Percentiles rank a stretch among this genome's conserved stretches.
Conservation (phyloP, 2,888 invertebrate species). For the Drosophila austrosaltans region DNA sequence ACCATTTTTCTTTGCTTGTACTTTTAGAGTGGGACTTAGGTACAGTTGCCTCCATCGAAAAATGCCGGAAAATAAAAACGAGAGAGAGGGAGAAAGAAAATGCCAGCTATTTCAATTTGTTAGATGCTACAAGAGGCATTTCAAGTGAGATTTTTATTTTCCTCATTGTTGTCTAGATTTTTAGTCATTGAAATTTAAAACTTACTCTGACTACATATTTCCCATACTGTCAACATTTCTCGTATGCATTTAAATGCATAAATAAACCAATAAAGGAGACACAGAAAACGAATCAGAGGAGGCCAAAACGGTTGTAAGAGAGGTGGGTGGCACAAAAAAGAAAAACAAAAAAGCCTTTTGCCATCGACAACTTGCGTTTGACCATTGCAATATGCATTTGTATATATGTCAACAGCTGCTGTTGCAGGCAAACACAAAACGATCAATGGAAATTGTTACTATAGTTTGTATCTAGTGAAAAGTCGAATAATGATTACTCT, state of each 20-base stretch:
- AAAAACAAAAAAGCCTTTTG: neutral
- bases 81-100: neutral
- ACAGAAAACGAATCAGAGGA: neutral
- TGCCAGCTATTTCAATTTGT: constrained; percentile 25
- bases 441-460: neutral
- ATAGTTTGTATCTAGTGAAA: neutral
- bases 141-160: constrained; percentile 15
- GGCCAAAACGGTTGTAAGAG: neutral
- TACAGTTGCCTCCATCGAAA: constrained; percentile 7
- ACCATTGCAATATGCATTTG: constrained; percentile 31
- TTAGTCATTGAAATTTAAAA: constrained; percentile 18
- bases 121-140: constrained; percentile 16
- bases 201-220: neutral
- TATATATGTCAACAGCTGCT: constrained; percentile 63
- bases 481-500: neutral
- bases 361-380: constrained; percentile 28
- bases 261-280: constrained; percentile 3
- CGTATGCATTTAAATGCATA: constrained; percentile 22
- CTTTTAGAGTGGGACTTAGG: constrained; percentile 19
- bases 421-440: constrained; percentile 45
- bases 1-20: neutral
- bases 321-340: neutral
- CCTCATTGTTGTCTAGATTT: constrained; percentile 6
- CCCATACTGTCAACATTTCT: neutral
- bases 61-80: neutral